Conservation (phyloP, 2,797 vertebrate genomes). For the Sebastes iracundus region DNA sequence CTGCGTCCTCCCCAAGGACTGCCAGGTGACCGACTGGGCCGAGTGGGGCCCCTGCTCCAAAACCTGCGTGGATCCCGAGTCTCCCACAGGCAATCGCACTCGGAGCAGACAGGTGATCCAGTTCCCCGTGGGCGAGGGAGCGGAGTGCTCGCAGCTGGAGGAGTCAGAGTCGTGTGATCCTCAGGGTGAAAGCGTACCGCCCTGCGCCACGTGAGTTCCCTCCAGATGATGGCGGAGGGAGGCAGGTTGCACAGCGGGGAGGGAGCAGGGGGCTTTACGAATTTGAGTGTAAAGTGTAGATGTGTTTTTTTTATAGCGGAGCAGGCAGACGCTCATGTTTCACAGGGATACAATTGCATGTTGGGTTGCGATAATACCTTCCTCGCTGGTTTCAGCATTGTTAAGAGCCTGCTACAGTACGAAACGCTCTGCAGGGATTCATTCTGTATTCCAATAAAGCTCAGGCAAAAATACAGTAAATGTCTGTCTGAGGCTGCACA, state of each 20-base stretch:
- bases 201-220: slow-evolving; percentile 90
- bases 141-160: slow-evolving; percentile 86
- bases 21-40: slow-evolving; percentile 90
- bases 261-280: not conserved
- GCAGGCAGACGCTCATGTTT: not conserved
- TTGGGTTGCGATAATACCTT: not conserved
- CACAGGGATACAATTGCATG: not conserved
- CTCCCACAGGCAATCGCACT: slow-evolving; percentile 82
- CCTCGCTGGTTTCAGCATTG: not conserved
- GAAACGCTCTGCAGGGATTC: slow-evolving; percentile 19
- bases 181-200: slow-evolving; percentile 80
- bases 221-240: not conserved
- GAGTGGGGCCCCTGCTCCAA: slow-evolving; percentile 92
- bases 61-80: slow-evolving; percentile 82
- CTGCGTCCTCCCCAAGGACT: slow-evolving; percentile 91
- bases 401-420: not conserved
- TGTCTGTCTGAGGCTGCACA: slow-evolving; percentile 20
- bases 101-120: slow-evolving; percentile 87
- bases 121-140: slow-evolving; percentile 86
- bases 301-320: not conserved
- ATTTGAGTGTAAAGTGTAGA: not conserved
- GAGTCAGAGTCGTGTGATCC: slow-evolving; percentile 87
- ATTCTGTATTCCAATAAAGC: slow-evolving; percentile 2
- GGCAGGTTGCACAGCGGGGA: not conserved
- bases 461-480: not conserved